These are phyloP conservation scores for Desoria tigrina DNA, from an alignment of 2,888 invertebrate species.

Conservation along the genomic window DNA sequence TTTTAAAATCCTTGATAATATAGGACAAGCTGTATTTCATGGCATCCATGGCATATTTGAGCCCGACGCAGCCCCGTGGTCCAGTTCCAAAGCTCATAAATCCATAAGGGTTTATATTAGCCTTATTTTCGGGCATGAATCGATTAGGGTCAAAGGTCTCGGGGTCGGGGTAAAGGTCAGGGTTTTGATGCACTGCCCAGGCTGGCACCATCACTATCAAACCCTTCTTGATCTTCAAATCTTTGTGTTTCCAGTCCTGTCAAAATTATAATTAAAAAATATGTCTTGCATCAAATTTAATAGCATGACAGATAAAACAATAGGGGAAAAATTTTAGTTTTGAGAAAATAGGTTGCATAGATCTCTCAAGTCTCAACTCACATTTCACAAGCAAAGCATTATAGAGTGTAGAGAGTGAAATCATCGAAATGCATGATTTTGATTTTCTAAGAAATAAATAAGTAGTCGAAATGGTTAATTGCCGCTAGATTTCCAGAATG, in stretches of 20 bases:
- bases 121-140: slow-evolving; percentile 38
- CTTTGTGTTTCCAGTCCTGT: slow-evolving; percentile 39
- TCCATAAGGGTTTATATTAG: slow-evolving; percentile 28
- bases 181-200: slow-evolving; percentile 34
- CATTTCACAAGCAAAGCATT: no score
- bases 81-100: slow-evolving; percentile 35
- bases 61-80: slow-evolving; percentile 35
- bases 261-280: no score
- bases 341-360: no score
- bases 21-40: slow-evolving; percentile 35
- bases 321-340: no score
- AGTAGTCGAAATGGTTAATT: no score
- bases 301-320: no score
- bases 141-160: slow-evolving; percentile 32
- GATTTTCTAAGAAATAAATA: no score
- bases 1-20: slow-evolving; percentile 36
- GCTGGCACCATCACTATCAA: slow-evolving; percentile 34
- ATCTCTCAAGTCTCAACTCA: no score
- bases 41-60: slow-evolving; percentile 37
- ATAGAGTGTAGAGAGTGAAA: no score
- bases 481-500: no score
- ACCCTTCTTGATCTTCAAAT: slow-evolving; percentile 33
- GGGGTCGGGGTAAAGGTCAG: slow-evolving; percentile 27
- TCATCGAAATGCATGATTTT: no score
- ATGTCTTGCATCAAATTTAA: no score